Percentiles rank a stretch among this genome's conserved stretches.
These are phyloP conservation scores for Colostygia pectinataria DNA, from an alignment of 2,888 invertebrate species.

Conservation along the genomic window DNA sequence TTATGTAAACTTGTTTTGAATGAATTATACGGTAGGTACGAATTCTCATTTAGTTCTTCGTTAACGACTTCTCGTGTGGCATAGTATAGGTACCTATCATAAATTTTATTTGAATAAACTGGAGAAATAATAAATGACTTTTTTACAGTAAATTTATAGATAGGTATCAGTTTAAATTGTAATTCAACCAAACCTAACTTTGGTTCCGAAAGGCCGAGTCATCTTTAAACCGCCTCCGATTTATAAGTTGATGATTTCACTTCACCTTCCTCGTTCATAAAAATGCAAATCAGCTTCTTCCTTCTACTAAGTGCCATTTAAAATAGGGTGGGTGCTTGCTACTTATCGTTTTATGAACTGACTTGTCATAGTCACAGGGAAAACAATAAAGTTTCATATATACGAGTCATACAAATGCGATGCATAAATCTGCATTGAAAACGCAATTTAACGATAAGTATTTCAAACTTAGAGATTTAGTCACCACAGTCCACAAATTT, in stretches of 20 bases:
- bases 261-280: constrained; percentile 75
- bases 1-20: constrained; percentile 22
- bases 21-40: not conserved
- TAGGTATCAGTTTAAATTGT: too few relatives aligned
- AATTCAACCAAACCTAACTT: too few relatives aligned
- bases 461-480: too few relatives aligned
- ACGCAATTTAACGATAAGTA: constrained; percentile 4
- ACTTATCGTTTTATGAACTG: constrained; percentile 46
- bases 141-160: too few relatives aligned
- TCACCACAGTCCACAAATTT: too few relatives aligned
- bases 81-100: too few relatives aligned
- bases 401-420: not conserved
- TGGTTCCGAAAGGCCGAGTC: too few relatives aligned
- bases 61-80: not conserved
- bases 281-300: constrained; percentile 79
- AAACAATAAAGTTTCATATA: not conserved
- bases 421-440: not conserved
- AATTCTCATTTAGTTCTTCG: not conserved
- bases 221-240: constrained; percentile 4
- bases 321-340: constrained; percentile 69
- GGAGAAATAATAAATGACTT: too few relatives aligned
- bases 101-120: not conserved
- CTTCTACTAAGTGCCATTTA: constrained; percentile 71
- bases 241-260: constrained; percentile 53
- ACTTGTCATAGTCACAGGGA: constrained; percentile 2